Evolutionary conservation across 2,797 vertebrate genomes (phyloP).

Genomic region (Muscicapa striata): DNA sequence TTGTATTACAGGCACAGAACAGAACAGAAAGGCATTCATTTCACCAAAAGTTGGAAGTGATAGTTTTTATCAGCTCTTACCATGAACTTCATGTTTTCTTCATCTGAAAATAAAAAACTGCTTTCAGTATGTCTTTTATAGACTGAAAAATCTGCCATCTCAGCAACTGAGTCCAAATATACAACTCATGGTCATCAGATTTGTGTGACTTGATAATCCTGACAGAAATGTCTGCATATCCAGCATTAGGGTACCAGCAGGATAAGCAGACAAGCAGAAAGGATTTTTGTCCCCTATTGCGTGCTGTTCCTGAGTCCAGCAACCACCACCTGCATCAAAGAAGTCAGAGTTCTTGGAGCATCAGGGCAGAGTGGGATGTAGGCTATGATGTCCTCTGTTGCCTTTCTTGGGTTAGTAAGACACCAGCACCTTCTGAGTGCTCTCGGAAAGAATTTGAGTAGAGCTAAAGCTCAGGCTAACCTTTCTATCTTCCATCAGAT

Average conservation of each 20-base stretch:
- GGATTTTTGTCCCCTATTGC: not conserved
- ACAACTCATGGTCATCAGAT: not conserved
- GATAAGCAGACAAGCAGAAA: not conserved
- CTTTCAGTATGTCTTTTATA: not conserved
- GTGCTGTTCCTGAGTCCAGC: not conserved
- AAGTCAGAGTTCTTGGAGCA: not conserved
- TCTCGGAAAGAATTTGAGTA: not conserved
- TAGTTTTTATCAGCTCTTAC: not conserved
- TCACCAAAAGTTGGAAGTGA: not conserved
- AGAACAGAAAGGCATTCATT: not conserved
- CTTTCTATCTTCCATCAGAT: not conserved
- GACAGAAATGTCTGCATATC: not conserved
- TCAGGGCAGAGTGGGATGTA: not conserved
- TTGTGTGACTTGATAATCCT: not conserved
- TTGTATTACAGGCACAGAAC: not conserved
- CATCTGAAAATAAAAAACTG: not conserved
- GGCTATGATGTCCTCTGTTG: not conserved
- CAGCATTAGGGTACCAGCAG: not conserved
- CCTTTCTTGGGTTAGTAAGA: not conserved
- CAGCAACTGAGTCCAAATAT: not conserved
- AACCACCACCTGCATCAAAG: not conserved
- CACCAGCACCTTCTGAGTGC: not conserved
- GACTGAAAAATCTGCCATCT: not conserved
- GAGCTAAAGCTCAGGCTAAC: not conserved
- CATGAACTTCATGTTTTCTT: not conserved